phyloP scores from a whole-genome alignment of 2,797 vertebrate species.

The Psittacula echo region DNA sequence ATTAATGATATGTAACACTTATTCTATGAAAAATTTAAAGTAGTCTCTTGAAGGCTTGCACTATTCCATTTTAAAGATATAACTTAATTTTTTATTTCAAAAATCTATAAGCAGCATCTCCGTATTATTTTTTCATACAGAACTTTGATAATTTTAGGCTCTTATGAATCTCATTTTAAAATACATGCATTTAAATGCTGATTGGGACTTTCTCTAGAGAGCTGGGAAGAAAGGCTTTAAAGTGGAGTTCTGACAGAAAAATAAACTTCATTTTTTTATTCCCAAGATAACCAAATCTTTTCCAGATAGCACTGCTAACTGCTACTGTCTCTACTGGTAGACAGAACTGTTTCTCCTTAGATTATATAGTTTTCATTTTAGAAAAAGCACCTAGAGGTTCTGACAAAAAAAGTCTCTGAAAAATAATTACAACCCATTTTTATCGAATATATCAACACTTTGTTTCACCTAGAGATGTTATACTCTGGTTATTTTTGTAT shows the following conservation, averaged over 20 bases:
- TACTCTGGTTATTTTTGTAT: neutral
- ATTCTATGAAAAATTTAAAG: slow-evolving; percentile 14
- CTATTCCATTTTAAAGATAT: slow-evolving; percentile 26
- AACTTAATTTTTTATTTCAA: neutral
- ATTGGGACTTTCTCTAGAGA: neutral
- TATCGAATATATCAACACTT: neutral
- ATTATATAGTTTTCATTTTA: neutral
- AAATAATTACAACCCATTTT: slow-evolving; percentile 4
- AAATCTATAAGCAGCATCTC: neutral
- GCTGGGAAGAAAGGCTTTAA: slow-evolving; percentile 16
- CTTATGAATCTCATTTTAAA: slow-evolving; percentile 15
- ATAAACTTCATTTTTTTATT: slow-evolving; percentile 44
- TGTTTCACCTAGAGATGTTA: neutral
- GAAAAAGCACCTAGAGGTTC: neutral
- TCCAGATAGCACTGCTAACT: neutral
- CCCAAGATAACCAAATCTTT: slow-evolving; percentile 1
- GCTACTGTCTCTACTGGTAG: neutral
- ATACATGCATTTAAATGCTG: neutral
- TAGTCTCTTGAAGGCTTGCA: slow-evolving; percentile 2
- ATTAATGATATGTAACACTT: neutral
- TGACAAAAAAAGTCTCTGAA: neutral
- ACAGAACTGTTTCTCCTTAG: slow-evolving; percentile 7
- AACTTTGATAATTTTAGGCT: neutral
- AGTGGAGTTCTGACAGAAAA: slow-evolving; percentile 41
- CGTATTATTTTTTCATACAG: neutral